Conservation (phyloP, 2,888 invertebrate species). For the Synergus umbraculus region DNA sequence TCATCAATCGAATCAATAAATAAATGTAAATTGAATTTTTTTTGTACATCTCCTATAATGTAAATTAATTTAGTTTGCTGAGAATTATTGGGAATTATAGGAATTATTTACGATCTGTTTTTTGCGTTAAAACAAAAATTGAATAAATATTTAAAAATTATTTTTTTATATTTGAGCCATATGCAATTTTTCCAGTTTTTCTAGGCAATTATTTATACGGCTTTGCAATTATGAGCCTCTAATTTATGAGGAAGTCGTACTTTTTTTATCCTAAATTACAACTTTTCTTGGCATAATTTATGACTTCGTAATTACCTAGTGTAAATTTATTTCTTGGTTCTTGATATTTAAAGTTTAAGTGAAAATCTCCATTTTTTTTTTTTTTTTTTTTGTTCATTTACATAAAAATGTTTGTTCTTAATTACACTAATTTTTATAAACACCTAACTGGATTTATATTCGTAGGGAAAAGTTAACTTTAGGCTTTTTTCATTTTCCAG, state of each 20-base stretch:
- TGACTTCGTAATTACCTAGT: neutral
- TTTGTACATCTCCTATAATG: too few species aligned
- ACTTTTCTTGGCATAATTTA: neutral
- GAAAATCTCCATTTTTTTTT: neutral
- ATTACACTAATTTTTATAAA: neutral
- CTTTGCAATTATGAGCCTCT: neutral
- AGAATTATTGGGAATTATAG: too few species aligned
- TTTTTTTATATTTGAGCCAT: neutral
- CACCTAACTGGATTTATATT: neutral
- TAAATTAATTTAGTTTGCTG: neutral
- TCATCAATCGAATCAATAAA: neutral
- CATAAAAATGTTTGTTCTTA: neutral
- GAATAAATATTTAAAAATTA: neutral
- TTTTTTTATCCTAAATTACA: neutral
- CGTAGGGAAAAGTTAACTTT: constrained; percentile 51
- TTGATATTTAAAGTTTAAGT: constrained; percentile 14
- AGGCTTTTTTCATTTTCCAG: constrained; percentile 59
- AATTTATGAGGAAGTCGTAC: constrained; percentile 1
- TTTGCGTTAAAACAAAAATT: neutral
- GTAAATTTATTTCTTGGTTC: neutral
- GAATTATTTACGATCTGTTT: too few species aligned
- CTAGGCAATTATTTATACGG: neutral
- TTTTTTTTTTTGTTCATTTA: neutral
- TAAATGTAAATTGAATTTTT: neutral
- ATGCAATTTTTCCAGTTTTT: neutral